Evolutionary conservation across 2,888 invertebrate genomes (phyloP).

Genomic region (Furcula furcula): DNA sequence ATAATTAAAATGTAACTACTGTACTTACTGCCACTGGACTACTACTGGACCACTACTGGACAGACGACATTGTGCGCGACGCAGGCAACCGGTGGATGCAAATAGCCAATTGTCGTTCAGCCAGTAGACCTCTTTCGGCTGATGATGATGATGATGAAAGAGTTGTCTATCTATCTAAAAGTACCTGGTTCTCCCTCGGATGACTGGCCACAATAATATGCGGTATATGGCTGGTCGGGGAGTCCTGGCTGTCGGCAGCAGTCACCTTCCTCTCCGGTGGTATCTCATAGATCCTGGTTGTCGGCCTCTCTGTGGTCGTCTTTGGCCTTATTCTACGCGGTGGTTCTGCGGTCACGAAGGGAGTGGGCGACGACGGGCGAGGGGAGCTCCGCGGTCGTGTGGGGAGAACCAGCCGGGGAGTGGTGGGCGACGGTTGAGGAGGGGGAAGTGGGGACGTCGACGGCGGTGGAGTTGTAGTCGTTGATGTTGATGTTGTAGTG

Average conservation of each 20-base stretch:
- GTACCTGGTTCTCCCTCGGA: constrained; percentile 91
- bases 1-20: too few relatives aligned
- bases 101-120: too few relatives aligned
- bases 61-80: too few relatives aligned
- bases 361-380: constrained; percentile 43
- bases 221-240: constrained; percentile 72
- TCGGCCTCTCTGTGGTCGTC: constrained; percentile 55
- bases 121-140: too few relatives aligned
- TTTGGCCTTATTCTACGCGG: constrained; percentile 42
- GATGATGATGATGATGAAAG: too few relatives aligned
- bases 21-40: too few relatives aligned
- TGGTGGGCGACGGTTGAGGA: constrained; percentile 19
- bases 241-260: constrained; percentile 58
- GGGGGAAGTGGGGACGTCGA: constrained; percentile 6
- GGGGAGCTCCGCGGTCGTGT: constrained; percentile 39
- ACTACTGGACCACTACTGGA: too few relatives aligned
- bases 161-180: too few relatives aligned
- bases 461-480: constrained; percentile 25
- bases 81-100: too few relatives aligned
- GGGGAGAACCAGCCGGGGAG: constrained; percentile 43
- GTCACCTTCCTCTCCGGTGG: constrained; percentile 60
- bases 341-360: constrained; percentile 41
- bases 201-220: constrained; percentile 84
- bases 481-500: constrained; percentile 38
- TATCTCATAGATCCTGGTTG: constrained; percentile 67